Conservation (phyloP, 1,140 invertebrate genomes). For the Drosophila watanabei region DNA sequence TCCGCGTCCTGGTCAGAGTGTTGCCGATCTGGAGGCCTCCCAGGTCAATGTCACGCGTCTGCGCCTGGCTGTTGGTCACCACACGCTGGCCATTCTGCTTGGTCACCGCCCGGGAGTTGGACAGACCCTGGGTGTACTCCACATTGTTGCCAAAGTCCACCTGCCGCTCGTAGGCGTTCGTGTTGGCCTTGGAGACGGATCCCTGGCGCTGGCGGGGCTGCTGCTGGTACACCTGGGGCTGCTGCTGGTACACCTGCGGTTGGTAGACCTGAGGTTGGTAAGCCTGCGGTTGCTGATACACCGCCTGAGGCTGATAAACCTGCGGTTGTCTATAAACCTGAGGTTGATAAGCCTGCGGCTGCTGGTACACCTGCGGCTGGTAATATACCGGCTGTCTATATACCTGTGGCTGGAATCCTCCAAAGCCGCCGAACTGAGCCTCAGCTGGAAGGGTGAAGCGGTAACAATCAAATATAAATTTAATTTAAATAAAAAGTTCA, state of each 20-base stretch:
- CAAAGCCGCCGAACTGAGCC: conserved; percentile 60
- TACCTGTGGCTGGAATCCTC: conserved; percentile 48
- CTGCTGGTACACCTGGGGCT: conserved; percentile 13
- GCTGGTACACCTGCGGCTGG: conserved; percentile 14
- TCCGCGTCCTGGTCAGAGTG: conserved; percentile 68
- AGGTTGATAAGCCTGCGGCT: conserved; percentile 10
- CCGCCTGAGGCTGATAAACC: conserved; percentile 15
- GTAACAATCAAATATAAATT: background rate
- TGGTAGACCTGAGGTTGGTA: conserved; percentile 19
- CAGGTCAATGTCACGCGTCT: conserved; percentile 61
- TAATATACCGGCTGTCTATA: conserved; percentile 24
- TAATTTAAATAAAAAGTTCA: background rate
- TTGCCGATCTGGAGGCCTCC: conserved; percentile 75
- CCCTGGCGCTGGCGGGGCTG: conserved; percentile 46
- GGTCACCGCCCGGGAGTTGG: conserved; percentile 75
- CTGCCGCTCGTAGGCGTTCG: conserved; percentile 70
- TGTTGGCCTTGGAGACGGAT: conserved; percentile 70
- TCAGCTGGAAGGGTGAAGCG: conserved; percentile 17
- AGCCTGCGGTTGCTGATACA: conserved; percentile 10
- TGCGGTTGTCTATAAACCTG: conserved; percentile 23
- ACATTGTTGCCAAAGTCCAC: conserved; percentile 72
- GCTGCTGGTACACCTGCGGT: conserved; percentile 12
- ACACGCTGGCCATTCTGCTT: conserved; percentile 63
- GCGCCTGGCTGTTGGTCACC: conserved; percentile 69
- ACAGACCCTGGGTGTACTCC: conserved; percentile 62